Percentiles rank a stretch among this genome's conserved stretches.
These are phyloP conservation scores for Elanoides forficatus DNA, from an alignment of 2,113 vertebrate species.

Conservation along the genomic window DNA sequence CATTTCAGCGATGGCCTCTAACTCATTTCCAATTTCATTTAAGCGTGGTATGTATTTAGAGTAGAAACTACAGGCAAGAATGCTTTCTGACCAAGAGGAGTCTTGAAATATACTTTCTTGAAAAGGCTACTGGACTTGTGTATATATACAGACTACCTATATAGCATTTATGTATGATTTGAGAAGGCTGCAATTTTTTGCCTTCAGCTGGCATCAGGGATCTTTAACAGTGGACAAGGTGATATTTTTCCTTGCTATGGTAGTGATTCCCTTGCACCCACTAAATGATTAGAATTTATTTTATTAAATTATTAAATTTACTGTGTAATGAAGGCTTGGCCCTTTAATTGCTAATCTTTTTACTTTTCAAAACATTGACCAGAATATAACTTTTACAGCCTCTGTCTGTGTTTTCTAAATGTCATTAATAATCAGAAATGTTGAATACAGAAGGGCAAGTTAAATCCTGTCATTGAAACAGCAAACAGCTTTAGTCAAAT, in stretches of 20 bases:
- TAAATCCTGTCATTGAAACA: conserved; percentile 85
- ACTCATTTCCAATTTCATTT: not conserved
- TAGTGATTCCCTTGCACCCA: not conserved
- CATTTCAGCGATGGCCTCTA: not conserved
- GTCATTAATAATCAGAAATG: conserved; percentile 76
- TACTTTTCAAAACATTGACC: not conserved
- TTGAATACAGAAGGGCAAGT: conserved; percentile 76
- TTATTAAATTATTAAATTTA: not conserved
- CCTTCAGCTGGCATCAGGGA: not conserved
- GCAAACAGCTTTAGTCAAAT: conserved; percentile 86
- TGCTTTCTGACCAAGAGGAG: not conserved
- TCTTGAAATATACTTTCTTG: not conserved
- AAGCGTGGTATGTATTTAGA: not conserved
- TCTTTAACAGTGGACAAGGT: not conserved
- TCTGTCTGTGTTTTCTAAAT: conserved; percentile 68
- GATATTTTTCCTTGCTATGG: not conserved
- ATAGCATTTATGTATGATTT: not conserved
- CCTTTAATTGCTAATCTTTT: not conserved
- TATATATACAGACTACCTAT: not conserved
- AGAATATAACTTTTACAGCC: conserved; percentile 53
- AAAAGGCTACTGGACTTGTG: not conserved
- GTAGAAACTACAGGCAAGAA: not conserved
- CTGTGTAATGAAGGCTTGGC: not conserved
- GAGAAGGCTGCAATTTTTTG: not conserved
- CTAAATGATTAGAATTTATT: not conserved